Evolutionary conservation across 2,888 invertebrate genomes (phyloP).

Genomic region (Chloromyia formosa): DNA sequence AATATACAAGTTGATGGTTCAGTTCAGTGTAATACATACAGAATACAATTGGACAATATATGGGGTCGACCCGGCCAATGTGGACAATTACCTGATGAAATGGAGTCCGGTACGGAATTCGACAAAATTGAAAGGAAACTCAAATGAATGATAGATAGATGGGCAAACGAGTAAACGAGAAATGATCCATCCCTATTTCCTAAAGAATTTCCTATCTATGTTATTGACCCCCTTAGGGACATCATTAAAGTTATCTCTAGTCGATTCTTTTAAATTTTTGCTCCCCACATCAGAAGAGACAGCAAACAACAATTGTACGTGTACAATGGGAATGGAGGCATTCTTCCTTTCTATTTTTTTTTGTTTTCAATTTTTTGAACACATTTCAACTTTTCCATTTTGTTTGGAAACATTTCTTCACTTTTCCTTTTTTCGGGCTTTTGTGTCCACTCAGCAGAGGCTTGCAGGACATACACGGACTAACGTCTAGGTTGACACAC

Average conservation of each 20-base stretch:
- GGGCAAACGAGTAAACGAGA: neutral
- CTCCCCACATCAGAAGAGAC: conserved; percentile 12
- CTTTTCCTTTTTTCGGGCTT: conserved; percentile 14
- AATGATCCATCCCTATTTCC: conserved; percentile 5
- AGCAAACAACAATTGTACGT: conserved; percentile 17
- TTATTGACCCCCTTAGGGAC: conserved; percentile 46
- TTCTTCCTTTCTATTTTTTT: neutral
- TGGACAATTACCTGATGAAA: neutral
- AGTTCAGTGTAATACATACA: conserved; percentile 25
- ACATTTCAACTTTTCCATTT: conserved; percentile 42
- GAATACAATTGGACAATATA: conserved; percentile 21
- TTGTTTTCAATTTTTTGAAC: conserved; percentile 29
- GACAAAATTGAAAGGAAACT: conserved; percentile 14
- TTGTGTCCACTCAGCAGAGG: neutral
- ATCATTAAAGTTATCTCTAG: conserved; percentile 51
- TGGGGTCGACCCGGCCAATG: neutral
- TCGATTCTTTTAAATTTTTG: conserved; percentile 32
- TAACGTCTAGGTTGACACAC: conserved; percentile 2
- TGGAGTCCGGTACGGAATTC: conserved; percentile 1
- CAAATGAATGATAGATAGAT: conserved; percentile 39
- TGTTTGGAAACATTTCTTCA: conserved; percentile 16
- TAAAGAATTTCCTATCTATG: neutral
- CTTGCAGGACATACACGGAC: no score
- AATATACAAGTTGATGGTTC: conserved; percentile 30
- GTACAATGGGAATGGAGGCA: neutral